Evolutionary conservation across 2,797 vertebrate species (phyloP).

Genomic region (Loris lydekkerianus): DNA sequence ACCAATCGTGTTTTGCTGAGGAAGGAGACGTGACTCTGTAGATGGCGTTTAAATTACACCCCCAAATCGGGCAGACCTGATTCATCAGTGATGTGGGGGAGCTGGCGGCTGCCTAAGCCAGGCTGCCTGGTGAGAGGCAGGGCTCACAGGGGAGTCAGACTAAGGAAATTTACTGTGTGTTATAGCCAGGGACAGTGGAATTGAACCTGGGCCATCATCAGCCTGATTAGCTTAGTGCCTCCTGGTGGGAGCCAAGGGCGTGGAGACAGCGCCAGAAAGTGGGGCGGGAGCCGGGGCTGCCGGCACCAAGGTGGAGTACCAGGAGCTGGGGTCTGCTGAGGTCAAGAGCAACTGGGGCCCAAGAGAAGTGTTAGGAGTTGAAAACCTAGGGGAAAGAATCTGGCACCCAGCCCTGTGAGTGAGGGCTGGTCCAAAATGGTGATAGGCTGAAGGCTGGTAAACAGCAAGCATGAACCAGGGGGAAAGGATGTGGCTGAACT

Average conservation of each 20-base stretch:
- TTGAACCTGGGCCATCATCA: slow-evolving; percentile 75
- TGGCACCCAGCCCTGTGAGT: accelerated
- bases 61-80: not conserved
- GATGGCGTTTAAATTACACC: not conserved
- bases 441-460: not conserved
- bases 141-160: slow-evolving; percentile 66
- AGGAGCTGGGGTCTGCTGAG: slow-evolving; percentile 41
- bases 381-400: not conserved
- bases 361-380: not conserved
- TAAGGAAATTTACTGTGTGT: slow-evolving; percentile 80
- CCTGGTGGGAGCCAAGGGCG: slow-evolving; percentile 44
- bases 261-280: not conserved
- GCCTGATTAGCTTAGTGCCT: slow-evolving; percentile 80
- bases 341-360: slow-evolving; percentile 8
- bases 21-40: not conserved
- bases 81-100: not conserved
- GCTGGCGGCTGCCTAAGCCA: not conserved
- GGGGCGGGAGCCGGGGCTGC: not conserved
- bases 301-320: not conserved
- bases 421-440: not conserved
- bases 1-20: not conserved
- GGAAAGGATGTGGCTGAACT: not conserved
- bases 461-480: accelerated
- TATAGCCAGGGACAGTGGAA: slow-evolving; percentile 49
- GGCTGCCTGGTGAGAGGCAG: slow-evolving; percentile 64